Conservation (phyloP, 2,888 invertebrate species). For the Parnassius mnemosyne region DNA sequence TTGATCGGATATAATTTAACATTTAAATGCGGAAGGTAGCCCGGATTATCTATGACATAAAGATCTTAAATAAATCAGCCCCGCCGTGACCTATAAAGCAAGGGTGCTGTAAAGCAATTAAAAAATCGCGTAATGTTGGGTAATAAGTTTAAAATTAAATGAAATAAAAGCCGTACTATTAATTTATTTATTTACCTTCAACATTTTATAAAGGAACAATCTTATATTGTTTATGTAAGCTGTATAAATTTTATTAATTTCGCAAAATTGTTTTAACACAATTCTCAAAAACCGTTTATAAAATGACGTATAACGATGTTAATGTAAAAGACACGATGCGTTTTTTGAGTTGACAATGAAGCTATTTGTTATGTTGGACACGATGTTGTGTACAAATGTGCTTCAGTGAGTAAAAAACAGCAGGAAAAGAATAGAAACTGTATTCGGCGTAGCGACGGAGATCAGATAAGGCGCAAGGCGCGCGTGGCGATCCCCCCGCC, state of each 20-base stretch:
- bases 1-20: too few species aligned
- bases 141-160: too few species aligned
- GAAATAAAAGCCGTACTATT: too few species aligned
- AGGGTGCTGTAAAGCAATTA: too few species aligned
- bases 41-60: too few species aligned
- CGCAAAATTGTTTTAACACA: background rate
- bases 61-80: too few species aligned
- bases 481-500: constrained; percentile 3
- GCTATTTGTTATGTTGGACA: constrained; percentile 19
- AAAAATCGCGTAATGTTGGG: too few species aligned
- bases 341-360: constrained; percentile 17
- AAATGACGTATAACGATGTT: background rate
- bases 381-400: constrained; percentile 15
- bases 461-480: constrained; percentile 35
- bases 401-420: constrained; percentile 4
- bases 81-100: too few species aligned
- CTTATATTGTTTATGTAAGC: background rate
- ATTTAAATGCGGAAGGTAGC: too few species aligned
- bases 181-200: too few species aligned
- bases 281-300: background rate
- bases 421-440: constrained; percentile 27
- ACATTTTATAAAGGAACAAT: too few species aligned
- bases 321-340: background rate
- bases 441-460: constrained; percentile 23
- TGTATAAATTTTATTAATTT: background rate